A percentile compares a stretch with the other conserved stretches of the same genome.
Conservation (phyloP, 2,797 vertebrate genomes). For the Macropus fuliginosus region DNA sequence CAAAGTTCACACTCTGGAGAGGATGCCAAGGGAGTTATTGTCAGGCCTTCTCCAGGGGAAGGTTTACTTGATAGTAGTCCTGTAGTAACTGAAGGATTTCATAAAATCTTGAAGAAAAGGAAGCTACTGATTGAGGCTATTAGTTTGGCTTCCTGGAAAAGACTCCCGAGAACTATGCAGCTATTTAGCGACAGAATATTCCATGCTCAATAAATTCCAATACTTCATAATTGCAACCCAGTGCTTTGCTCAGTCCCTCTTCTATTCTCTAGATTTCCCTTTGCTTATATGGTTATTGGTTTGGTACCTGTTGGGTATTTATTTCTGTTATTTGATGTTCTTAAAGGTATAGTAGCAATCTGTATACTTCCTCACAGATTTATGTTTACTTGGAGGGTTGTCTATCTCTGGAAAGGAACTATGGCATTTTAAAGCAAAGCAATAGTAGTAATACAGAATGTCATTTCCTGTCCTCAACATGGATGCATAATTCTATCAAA, state of each 20-base stretch:
- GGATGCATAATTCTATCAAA: conserved; percentile 64
- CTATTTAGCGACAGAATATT: conserved; percentile 78
- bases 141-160: conserved; percentile 44
- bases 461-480: conserved; percentile 21
- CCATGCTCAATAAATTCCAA: conserved; percentile 68
- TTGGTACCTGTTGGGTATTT: conserved; percentile 51
- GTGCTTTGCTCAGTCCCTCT: conserved; percentile 36
- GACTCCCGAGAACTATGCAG: conserved; percentile 70
- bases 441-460: conserved; percentile 49
- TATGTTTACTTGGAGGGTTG: conserved; percentile 7
- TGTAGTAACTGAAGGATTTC: conserved; percentile 74
- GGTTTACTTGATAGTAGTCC: conserved; percentile 62
- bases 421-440: conserved; percentile 48
- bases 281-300: conserved; percentile 50
- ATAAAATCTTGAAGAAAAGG: conserved; percentile 79
- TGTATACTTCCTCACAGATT: conserved; percentile 3
- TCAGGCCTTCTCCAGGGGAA: conserved; percentile 64
- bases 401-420: conserved; percentile 62
- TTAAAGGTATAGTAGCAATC: conserved; percentile 50
- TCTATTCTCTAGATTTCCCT: conserved; percentile 63
- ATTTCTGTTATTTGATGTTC: conserved; percentile 25
- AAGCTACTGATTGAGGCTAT: conserved; percentile 68
- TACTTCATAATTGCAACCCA: conserved; percentile 71
- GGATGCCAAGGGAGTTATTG: conserved; percentile 55
- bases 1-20: background rate